Conservation (phyloP, 1,140 invertebrate species). For the Ptiloglossa arizonensis region DNA sequence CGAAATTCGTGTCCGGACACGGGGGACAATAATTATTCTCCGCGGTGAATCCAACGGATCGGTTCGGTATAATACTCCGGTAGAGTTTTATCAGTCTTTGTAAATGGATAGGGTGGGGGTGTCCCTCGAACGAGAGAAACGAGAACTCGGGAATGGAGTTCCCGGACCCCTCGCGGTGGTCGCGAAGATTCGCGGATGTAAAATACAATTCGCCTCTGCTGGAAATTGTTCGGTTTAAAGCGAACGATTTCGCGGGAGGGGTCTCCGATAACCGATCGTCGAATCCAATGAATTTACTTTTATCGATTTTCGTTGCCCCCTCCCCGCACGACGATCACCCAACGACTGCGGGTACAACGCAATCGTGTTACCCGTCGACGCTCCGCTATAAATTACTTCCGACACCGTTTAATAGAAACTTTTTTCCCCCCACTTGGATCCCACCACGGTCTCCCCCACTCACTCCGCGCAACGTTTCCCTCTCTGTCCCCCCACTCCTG, state of each 20-base stretch:
- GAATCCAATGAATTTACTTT: slow-evolving; percentile 16
- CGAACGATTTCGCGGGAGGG: not conserved
- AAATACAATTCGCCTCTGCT: slow-evolving; percentile 5
- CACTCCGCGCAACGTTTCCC: too few species aligned
- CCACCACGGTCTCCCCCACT: too few species aligned
- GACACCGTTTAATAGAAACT: not conserved
- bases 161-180: too few species aligned
- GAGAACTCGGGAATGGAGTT: not conserved
- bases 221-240: slow-evolving; percentile 9
- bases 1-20: too few species aligned
- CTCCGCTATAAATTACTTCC: not conserved
- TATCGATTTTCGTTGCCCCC: not conserved
- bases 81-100: slow-evolving; percentile 16
- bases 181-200: slow-evolving; percentile 16
- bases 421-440: too few species aligned
- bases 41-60: slow-evolving; percentile 13
- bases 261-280: not conserved
- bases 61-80: not conserved
- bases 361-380: not conserved
- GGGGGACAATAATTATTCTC: slow-evolving; percentile 29
- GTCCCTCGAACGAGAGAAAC: not conserved
- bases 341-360: not conserved
- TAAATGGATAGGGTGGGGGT: not conserved
- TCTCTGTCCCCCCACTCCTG: not conserved
- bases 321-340: too few species aligned